Percentiles rank a stretch among this genome's conserved stretches.
Conservation (phyloP, 2,113 vertebrate genomes). For the Scophthalmus maximus region DNA sequence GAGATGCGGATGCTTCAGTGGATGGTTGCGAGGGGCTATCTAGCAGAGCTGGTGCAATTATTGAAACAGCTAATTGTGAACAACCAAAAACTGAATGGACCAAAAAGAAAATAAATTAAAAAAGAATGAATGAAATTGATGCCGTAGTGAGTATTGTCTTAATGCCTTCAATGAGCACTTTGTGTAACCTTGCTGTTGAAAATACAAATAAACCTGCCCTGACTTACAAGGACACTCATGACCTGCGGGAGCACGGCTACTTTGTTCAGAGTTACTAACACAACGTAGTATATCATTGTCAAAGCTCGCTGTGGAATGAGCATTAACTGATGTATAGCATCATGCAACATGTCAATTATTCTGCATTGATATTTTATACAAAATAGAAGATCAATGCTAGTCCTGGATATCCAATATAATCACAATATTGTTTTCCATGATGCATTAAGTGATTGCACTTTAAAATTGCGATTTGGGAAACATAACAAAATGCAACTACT, state of each 20-base stretch:
- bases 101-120: not conserved
- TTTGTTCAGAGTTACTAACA: not conserved
- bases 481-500: not conserved
- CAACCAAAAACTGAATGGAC: conserved; percentile 24
- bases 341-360: not conserved
- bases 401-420: not conserved
- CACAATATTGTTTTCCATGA: too few relatives aligned
- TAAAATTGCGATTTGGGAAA: not conserved
- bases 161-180: not conserved
- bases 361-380: not conserved
- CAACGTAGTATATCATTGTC: not conserved
- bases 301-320: not conserved
- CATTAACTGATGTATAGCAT: not conserved
- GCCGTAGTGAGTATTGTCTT: not conserved
- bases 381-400: not conserved
- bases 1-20: conserved; percentile 50
- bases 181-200: not conserved
- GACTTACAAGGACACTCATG: not conserved
- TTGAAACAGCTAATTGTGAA: conserved; percentile 70
- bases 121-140: conserved; percentile 18
- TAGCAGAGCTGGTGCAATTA: conserved; percentile 66
- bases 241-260: not conserved
- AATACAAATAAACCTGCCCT: not conserved
- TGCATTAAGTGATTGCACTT: not conserved
- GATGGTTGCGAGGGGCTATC: conserved; percentile 51